phyloP scores from a whole-genome alignment of 2,888 invertebrate genomes.

The Coremacera marginata region DNA sequence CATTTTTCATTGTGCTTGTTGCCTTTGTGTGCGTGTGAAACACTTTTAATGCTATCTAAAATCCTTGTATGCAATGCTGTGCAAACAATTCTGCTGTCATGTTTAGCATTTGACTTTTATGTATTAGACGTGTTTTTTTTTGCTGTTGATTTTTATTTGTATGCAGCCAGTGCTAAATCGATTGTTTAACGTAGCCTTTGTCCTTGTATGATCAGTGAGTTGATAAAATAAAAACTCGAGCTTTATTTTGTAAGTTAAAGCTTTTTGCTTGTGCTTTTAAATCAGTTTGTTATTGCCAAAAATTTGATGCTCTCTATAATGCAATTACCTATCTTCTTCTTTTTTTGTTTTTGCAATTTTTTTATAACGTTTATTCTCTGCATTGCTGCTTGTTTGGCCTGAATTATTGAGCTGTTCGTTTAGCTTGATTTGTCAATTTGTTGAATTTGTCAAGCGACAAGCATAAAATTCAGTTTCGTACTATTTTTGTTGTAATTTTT shows the following conservation, averaged over 20 bases:
- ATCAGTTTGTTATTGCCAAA: background rate
- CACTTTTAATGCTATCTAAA: background rate
- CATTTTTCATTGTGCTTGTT: background rate
- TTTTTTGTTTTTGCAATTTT: background rate
- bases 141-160: background rate
- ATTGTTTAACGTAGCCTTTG: background rate
- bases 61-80: background rate
- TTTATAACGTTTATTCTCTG: background rate
- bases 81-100: no score
- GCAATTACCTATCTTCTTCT: background rate
- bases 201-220: background rate
- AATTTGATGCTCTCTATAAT: background rate
- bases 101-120: background rate
- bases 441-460: conserved; percentile 15
- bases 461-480: conserved; percentile 20
- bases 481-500: conserved; percentile 2
- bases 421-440: background rate
- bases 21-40: background rate
- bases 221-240: no score
- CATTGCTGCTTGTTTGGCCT: background rate
- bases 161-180: conserved; percentile 4
- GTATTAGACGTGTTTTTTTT: background rate
- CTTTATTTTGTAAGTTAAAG: no score
- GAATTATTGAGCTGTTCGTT: background rate
- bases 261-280: background rate